Evolutionary conservation across 1,140 invertebrate species (phyloP).

Genomic region (Philotrypesis tridentata): DNA sequence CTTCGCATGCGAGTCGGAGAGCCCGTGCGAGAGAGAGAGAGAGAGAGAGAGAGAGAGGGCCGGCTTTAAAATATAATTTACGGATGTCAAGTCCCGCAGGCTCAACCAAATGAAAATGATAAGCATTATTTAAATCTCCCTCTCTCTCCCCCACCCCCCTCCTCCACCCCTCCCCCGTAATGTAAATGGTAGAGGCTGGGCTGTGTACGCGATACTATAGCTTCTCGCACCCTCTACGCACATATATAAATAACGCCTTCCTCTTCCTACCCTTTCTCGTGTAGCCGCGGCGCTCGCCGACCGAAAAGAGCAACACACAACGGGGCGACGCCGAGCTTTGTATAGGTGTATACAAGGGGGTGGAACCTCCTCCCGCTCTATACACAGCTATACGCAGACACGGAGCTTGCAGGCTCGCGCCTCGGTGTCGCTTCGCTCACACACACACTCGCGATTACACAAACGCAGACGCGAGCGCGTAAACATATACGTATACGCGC

Average conservation of each 20-base stretch:
- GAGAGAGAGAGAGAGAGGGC: too few relatives aligned
- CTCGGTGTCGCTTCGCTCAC: too few relatives aligned
- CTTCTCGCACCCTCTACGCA: not conserved
- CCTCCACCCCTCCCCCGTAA: too few relatives aligned
- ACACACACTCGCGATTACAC: too few relatives aligned
- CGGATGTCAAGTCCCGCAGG: slow-evolving; percentile 5
- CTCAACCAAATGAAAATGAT: slow-evolving; percentile 55
- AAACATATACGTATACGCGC: not conserved
- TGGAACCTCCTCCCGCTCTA: too few relatives aligned
- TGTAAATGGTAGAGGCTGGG: not conserved
- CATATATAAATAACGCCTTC: not conserved
- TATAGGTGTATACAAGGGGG: not conserved
- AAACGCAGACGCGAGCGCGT: too few relatives aligned
- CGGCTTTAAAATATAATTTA: slow-evolving; percentile 4
- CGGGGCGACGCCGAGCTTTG: not conserved
- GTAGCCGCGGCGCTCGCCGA: not conserved
- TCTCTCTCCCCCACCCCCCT: too few relatives aligned
- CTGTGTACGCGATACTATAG: not conserved
- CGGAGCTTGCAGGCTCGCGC: too few relatives aligned
- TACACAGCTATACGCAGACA: too few relatives aligned
- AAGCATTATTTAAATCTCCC: slow-evolving; percentile 61
- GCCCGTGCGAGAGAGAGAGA: too few relatives aligned
- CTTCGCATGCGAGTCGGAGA: not conserved
- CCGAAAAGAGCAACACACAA: not conserved
- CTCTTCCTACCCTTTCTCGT: not conserved